Percentiles rank a stretch among this genome's conserved stretches.
These are phyloP conservation scores for Myzus persicae DNA, from an alignment of 1,140 invertebrate genomes.

Conservation along the genomic window DNA sequence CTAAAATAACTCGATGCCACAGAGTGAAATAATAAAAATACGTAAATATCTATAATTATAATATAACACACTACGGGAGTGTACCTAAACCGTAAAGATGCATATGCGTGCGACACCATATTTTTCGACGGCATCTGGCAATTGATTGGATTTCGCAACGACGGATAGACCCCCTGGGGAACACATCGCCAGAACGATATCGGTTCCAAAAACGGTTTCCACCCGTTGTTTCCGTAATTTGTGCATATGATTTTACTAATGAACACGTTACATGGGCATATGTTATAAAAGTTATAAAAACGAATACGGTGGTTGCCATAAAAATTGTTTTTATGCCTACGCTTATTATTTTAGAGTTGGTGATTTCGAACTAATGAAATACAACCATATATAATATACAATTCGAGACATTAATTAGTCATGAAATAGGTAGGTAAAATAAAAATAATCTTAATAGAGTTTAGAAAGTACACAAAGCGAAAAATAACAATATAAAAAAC, in stretches of 20 bases:
- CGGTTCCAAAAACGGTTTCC: background rate
- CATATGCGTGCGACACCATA: background rate
- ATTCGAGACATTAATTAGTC: background rate
- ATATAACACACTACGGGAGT: background rate
- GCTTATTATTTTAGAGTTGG: background rate
- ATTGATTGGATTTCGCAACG: background rate
- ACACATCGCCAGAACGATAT: background rate
- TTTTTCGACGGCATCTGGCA: constrained; percentile 33
- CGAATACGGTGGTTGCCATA: background rate
- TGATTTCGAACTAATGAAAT: background rate
- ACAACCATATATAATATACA: background rate
- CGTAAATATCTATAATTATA: background rate
- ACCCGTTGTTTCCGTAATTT: background rate
- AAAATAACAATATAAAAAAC: background rate
- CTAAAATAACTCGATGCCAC: background rate
- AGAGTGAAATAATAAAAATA: background rate
- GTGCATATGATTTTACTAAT: background rate
- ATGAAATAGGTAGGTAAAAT: background rate
- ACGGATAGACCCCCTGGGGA: background rate
- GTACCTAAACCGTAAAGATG: background rate
- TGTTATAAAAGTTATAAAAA: background rate
- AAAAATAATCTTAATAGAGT: background rate
- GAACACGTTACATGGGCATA: background rate
- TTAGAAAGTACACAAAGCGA: background rate
- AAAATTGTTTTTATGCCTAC: background rate